Conservation (phyloP, 1,140 invertebrate genomes). For the Venturia canescens region DNA sequence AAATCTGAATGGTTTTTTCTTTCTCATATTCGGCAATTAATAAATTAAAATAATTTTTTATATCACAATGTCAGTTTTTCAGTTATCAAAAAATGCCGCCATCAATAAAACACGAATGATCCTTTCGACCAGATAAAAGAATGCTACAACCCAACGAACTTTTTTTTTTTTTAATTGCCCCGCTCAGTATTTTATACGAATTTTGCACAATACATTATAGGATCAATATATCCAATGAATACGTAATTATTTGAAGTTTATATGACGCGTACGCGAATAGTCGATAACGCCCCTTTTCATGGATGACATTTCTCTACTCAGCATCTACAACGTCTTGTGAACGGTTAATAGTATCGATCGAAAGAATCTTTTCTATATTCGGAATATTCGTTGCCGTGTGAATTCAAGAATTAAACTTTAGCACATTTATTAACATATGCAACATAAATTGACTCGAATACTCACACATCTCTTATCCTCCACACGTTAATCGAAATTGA, state of each 20-base stretch:
- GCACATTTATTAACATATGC: neutral
- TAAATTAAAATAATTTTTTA: too few relatives aligned
- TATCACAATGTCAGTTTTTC: too few relatives aligned
- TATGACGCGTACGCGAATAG: slow-evolving; percentile 24
- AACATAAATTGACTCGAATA: slow-evolving; percentile 5
- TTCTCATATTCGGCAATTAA: too few relatives aligned
- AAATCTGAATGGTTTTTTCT: too few relatives aligned
- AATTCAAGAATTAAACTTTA: neutral
- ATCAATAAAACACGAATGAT: too few relatives aligned
- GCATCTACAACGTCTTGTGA: slow-evolving; percentile 55
- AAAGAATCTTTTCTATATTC: slow-evolving; percentile 45
- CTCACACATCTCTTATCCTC: slow-evolving; percentile 27
- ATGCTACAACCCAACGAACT: neutral
- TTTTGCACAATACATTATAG: neutral
- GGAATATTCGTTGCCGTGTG: neutral
- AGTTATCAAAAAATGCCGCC: too few relatives aligned
- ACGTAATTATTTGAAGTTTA: slow-evolving; percentile 18
- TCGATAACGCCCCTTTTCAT: slow-evolving; percentile 58
- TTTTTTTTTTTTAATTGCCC: neutral
- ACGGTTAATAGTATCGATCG: slow-evolving; percentile 66
- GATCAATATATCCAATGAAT: slow-evolving; percentile 6
- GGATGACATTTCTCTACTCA: slow-evolving; percentile 59
- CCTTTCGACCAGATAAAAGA: too few relatives aligned
- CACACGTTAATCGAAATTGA: slow-evolving; percentile 35
- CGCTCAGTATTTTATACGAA: neutral